Percentiles rank a stretch among this genome's conserved stretches.
Conservation (phyloP, 2,888 invertebrate genomes). For the Aplocera efformata region DNA sequence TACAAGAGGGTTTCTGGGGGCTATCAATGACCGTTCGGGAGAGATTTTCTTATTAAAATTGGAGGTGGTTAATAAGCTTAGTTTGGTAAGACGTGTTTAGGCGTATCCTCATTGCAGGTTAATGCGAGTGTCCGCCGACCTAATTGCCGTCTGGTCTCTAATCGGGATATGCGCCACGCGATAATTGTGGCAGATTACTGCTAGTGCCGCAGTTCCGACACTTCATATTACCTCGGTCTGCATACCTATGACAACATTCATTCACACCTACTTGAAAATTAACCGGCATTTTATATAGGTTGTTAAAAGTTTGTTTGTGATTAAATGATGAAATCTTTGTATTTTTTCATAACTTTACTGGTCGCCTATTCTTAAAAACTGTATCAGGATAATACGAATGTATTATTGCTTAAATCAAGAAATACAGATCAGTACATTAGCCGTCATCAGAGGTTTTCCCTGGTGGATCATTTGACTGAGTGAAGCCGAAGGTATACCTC, state of each 20-base stretch:
- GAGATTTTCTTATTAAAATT: conserved; percentile 52
- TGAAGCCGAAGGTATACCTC: too few relatives aligned
- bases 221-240: conserved; percentile 20
- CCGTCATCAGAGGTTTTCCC: too few relatives aligned
- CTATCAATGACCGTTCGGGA: conserved; percentile 53
- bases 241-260: conserved; percentile 19
- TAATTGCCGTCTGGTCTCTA: conserved; percentile 76
- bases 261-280: background rate
- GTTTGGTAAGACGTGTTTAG: conserved; percentile 70
- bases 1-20: conserved; percentile 54
- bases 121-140: conserved; percentile 78
- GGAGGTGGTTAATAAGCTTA: conserved; percentile 54
- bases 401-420: too few relatives aligned
- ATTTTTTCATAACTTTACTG: too few relatives aligned
- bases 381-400: too few relatives aligned
- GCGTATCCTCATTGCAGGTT: conserved; percentile 78
- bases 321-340: too few relatives aligned
- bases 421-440: too few relatives aligned
- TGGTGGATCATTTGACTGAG: too few relatives aligned
- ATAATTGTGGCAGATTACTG: conserved; percentile 75
- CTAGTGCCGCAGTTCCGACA: conserved; percentile 31
- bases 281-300: background rate
- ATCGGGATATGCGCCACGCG: conserved; percentile 78
- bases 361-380: too few relatives aligned
- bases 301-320: too few relatives aligned